These are phyloP conservation scores for Capreolus pygargus DNA, from an alignment of 2,113 vertebrate genomes.

Conservation along the genomic window DNA sequence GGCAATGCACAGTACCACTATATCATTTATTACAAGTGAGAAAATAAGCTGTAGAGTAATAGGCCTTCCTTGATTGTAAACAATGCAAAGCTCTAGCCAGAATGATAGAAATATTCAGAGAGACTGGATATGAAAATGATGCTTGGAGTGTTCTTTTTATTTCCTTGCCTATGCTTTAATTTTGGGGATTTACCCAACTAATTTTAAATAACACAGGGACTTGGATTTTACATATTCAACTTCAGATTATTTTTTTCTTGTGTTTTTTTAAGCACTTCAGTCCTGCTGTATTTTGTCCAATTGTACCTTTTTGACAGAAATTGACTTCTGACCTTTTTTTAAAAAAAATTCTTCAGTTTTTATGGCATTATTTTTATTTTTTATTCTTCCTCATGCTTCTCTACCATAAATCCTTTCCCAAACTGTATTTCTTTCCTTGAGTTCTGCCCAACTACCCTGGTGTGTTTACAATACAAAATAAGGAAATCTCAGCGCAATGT, in stretches of 20 bases:
- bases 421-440: not conserved
- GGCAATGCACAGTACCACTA: not conserved
- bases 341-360: not conserved
- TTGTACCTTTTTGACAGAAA: not conserved
- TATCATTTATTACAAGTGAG: not conserved
- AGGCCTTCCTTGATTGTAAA: not conserved
- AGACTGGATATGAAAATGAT: not conserved
- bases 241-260: not conserved
- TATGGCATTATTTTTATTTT: not conserved
- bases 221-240: not conserved
- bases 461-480: not conserved
- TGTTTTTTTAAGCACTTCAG: not conserved
- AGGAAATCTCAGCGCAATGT: not conserved
- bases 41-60: not conserved
- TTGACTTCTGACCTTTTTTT: not conserved
- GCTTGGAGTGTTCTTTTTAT: not conserved
- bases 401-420: not conserved
- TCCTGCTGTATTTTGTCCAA: not conserved
- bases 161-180: not conserved
- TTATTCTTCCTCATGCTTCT: not conserved
- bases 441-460: not conserved
- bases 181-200: not conserved
- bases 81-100: not conserved
- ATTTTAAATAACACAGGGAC: not conserved
- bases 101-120: not conserved